These are phyloP conservation scores for Danio albolineatus DNA, from an alignment of 2,797 vertebrate species.

Conservation along the genomic window DNA sequence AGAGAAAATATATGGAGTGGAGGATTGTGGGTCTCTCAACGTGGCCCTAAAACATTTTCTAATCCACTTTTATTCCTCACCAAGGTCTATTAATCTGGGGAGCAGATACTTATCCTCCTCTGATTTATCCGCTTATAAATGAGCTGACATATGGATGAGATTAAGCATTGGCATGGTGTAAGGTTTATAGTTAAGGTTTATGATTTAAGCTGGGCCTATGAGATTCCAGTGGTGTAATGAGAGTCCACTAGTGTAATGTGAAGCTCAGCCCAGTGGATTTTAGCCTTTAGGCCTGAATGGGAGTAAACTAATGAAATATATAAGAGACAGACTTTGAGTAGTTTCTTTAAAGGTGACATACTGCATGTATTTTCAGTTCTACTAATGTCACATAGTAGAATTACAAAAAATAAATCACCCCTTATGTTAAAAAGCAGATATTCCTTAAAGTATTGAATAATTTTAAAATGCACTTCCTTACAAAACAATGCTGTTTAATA, in stretches of 20 bases:
- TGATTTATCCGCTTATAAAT: conserved; percentile 81
- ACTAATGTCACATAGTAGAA: no score
- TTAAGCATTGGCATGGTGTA: conserved; percentile 69
- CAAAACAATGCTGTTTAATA: no score
- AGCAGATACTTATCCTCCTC: conserved; percentile 72
- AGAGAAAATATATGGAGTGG: conserved; percentile 65
- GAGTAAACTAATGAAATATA: background rate
- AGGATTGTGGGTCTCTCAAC: conserved; percentile 61
- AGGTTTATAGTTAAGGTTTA: conserved; percentile 75
- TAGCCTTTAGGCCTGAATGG: conserved; percentile 16
- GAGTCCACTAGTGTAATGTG: conserved; percentile 60
- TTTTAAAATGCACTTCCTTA: no score
- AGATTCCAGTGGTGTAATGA: conserved; percentile 59
- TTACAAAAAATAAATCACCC: no score
- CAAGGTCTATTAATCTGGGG: conserved; percentile 76
- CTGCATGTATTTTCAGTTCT: no score
- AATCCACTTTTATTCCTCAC: conserved; percentile 69
- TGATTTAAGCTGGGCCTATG: conserved; percentile 64
- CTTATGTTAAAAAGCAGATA: no score
- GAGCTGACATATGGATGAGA: conserved; percentile 76
- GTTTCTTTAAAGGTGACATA: conserved; percentile 37
- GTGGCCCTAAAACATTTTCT: conserved; percentile 72
- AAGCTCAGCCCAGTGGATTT: conserved; percentile 52
- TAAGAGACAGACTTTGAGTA: background rate
- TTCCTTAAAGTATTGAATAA: no score